Evolutionary conservation across 1,140 invertebrate species (phyloP), one percentile per base, ranked within the genome.

Genomic region (Platyscapa corneri): DNA sequence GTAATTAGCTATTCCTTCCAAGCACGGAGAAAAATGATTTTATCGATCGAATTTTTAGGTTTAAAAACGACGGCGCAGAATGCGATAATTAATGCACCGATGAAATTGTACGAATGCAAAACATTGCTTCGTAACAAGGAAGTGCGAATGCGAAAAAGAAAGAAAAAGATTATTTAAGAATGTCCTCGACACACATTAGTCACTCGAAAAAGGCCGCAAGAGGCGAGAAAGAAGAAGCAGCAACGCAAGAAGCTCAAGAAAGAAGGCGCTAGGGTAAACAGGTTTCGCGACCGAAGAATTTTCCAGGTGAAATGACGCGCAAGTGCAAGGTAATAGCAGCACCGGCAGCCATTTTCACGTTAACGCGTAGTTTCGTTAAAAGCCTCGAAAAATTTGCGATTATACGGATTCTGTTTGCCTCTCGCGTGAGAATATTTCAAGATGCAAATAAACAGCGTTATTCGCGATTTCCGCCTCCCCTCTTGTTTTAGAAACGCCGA

Each of bases 141-240:
- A 39, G 12, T 7, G 39, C 16, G 39, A 74, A 74, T 74, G 39
- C 7, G 46, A 46, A 46, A 46, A 70, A 16, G 0, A 30, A 34
- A 39, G n/a, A 32, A 39, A n/a, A 60, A 34, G 65, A 82, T 82
- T 75, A 74, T 82, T 83, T 74, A 32, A 72, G 32, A 46, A 72
- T 70, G 67, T 72, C 72, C 78, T 84, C 60, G 64, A 84, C 75
- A 78, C 75, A 78, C 18, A 78, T 84, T 76, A 37, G 72, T 65
- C 72, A 56, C 32, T 72, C 23, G 37, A 23, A 60, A 16, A 37
- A 74, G 37, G 18, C 37, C 46, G 10, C 56, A 60, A 74, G 49
- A 56, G 34, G 23, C 23, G 18, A 39, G 34, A 39, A 46, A 27
- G 32, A 32, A 74, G 39, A 60, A 12, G 67, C 32, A 70, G 16